These are phyloP conservation scores for Pseudorhombus dupliciocellatus DNA, from an alignment of 2,113 vertebrate genomes.

Conservation along the genomic window DNA sequence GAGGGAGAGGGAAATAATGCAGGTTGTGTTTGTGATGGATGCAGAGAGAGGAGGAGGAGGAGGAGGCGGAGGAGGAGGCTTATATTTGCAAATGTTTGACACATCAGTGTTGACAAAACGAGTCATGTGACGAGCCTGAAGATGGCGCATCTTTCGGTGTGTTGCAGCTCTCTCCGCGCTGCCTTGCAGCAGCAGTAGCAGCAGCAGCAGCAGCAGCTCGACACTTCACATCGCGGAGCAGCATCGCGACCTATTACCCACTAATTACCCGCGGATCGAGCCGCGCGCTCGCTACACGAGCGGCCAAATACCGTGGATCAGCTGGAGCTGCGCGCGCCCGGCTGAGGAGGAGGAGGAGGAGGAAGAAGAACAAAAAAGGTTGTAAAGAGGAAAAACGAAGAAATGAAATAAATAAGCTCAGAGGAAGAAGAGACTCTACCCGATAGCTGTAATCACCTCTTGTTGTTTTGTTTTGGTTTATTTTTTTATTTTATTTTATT, in stretches of 20 bases:
- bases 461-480: constrained; percentile 1
- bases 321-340: constrained; percentile 23
- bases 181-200: constrained; percentile 20
- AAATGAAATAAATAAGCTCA: constrained; percentile 41
- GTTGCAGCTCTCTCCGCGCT: constrained; percentile 61
- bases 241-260: constrained; percentile 33
- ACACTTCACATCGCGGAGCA: constrained; percentile 23
- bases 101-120: constrained; percentile 78
- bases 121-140: constrained; percentile 77
- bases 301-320: constrained; percentile 23
- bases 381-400: background rate
- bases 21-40: constrained; percentile 61
- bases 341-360: background rate
- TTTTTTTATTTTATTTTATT: too few relatives aligned
- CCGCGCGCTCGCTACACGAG: constrained; percentile 8
- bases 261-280: constrained; percentile 35
- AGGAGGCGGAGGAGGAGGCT: constrained; percentile 24
- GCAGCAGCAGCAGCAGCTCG: constrained; percentile 18
- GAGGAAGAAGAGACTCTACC: constrained; percentile 14
- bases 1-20: constrained; percentile 26
- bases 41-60: constrained; percentile 25
- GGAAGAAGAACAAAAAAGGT: background rate
- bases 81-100: constrained; percentile 69
- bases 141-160: constrained; percentile 77
- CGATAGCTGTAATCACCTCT: constrained; percentile 22